These are phyloP conservation scores for Microcebus tavaratra DNA, from an alignment of 2,113 vertebrate species.

Conservation along the genomic window DNA sequence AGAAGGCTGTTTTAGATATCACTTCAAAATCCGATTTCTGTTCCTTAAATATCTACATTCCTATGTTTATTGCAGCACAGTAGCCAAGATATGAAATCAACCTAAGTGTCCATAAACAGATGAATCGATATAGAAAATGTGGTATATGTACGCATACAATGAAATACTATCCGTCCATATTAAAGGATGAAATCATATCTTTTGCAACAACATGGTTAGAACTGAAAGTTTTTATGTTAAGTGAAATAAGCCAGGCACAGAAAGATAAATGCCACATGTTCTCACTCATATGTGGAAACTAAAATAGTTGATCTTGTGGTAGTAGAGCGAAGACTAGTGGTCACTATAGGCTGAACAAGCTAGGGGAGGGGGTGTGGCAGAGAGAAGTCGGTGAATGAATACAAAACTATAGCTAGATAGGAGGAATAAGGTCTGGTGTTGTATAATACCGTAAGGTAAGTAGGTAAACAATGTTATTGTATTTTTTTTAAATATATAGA, in stretches of 20 bases:
- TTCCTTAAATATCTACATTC: background rate
- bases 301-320: background rate
- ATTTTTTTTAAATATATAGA: background rate
- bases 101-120: background rate
- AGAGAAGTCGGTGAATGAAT: background rate
- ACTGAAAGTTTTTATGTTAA: background rate
- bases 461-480: background rate
- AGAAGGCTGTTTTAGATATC: background rate
- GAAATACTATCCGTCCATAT: background rate
- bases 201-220: background rate
- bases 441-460: background rate
- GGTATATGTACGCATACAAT: background rate
- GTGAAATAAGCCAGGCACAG: background rate
- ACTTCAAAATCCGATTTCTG: background rate
- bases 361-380: background rate
- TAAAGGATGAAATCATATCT: background rate
- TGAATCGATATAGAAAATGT: background rate
- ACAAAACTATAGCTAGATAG: background rate
- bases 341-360: background rate
- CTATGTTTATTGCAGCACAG: background rate
- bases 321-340: background rate
- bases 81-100: background rate
- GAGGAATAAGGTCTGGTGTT: background rate
- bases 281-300: background rate
- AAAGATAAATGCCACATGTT: background rate